Base-by-base conservation (phyloP, 2,797 vertebrate genomes). In the Tapera naevia region DNA sequence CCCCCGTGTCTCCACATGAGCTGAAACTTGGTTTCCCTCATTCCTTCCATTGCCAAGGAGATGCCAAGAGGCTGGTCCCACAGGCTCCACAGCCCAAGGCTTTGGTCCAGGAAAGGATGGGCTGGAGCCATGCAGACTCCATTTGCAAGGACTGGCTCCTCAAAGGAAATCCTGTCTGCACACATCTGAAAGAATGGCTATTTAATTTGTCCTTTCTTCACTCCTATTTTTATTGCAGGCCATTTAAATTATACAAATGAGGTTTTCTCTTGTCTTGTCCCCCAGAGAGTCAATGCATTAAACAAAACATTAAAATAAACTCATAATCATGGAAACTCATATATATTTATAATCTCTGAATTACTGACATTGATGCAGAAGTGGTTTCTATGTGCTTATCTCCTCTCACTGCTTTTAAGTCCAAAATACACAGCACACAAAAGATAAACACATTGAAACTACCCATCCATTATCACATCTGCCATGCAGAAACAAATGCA, bases 261-360 rank as follows among this genome's bases (percentile, higher is more conserved):
- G 65, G 43, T 71, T 91, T 91, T 84, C 72, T 84, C 71, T 94
- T 70, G 89, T 80, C 78, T 94, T 0, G 0, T 93, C 92, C 83
- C 83, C 89, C 71, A 78, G 86, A 90, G 91, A 91, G 45, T 4
- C 71, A 58, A 33, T 33, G 48, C 74, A 91, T 95, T 96, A 94
- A 94, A 83, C 80, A 94, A 95, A 94, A 76, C 86, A 95, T 89
- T 80, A 88, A 93, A 95, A 93, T 46, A 94, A 43, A 89, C 67
- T 87, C 83, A 67, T 74, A 88, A 93, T 75, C 80, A 96, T 5
- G 0, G 74, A 50, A 91, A 91, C 62, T 14, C 51, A 95, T 94
- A 93, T 95, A 89, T 91, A 96, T 96, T 96, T 96, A 96, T 95
- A 80, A 94, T 60, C 74, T 82, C 86, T 48, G 78, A 91, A 96